phyloP scores from a whole-genome alignment of 30 jellyfish, hydroid and myxozoan genomes.

The Hydra vulgaris region DNA sequence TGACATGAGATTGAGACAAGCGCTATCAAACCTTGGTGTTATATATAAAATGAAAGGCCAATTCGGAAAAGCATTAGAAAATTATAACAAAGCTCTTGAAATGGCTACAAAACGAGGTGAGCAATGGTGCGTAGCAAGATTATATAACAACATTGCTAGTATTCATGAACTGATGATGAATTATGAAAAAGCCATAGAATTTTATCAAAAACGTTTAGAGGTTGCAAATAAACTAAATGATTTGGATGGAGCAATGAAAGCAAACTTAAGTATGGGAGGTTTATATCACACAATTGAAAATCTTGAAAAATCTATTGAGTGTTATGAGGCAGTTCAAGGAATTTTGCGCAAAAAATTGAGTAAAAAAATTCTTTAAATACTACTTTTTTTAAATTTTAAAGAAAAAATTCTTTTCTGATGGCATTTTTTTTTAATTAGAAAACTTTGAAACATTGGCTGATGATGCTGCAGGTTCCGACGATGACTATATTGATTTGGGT shows the following conservation, averaged over 20 bases:
- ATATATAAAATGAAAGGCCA: constrained; percentile 55
- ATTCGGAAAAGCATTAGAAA: constrained; percentile 40
- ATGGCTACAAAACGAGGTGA: constrained; percentile 63
- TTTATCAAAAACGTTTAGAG: constrained; percentile 43
- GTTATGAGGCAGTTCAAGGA: constrained; percentile 15
- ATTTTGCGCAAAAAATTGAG: constrained; percentile 13
- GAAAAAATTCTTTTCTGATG: neutral
- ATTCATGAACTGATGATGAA: constrained; percentile 65
- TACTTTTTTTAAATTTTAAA: neutral
- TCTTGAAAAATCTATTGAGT: constrained; percentile 14
- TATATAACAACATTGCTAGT: constrained; percentile 72
- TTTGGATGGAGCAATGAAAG: constrained; percentile 55
- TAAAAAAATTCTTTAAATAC: neutral
- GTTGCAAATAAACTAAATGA: constrained; percentile 61
- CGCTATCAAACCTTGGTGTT: constrained; percentile 57
- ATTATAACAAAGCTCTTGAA: constrained; percentile 50
- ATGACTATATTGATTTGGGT: constrained; percentile 21
- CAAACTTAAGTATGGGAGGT: constrained; percentile 21
- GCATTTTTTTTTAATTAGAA: neutral
- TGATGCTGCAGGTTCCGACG: constrained; percentile 31
- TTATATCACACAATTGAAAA: constrained; percentile 20
- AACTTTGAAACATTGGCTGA: constrained; percentile 24
- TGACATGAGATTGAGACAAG: constrained; percentile 46
- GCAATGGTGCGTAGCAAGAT: constrained; percentile 48
- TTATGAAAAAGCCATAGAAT: constrained; percentile 57